These are phyloP conservation scores for Oligia fasciuncula DNA, from an alignment of 2,888 invertebrate species.

Conservation along the genomic window DNA sequence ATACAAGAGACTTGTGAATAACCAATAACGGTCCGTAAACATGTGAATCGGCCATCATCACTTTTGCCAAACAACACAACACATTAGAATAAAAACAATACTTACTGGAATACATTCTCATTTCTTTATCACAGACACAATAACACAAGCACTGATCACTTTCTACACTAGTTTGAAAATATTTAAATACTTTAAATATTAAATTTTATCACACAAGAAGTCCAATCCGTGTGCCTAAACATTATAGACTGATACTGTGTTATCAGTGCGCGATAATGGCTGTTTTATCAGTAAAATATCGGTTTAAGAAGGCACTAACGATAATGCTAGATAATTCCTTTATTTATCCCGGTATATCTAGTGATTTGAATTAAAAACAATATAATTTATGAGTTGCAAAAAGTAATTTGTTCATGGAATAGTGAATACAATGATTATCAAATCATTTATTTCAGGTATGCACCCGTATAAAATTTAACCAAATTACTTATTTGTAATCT, in stretches of 20 bases:
- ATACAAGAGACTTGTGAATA: not conserved
- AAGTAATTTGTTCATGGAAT: not conserved
- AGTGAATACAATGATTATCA: not conserved
- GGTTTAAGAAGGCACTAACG: conserved; percentile 53
- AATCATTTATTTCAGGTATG: too few relatives aligned
- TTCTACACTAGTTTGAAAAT: not conserved
- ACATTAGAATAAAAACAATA: conserved; percentile 19
- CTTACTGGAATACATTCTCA: conserved; percentile 73
- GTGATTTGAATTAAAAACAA: conserved; percentile 13
- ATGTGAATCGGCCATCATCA: not conserved
- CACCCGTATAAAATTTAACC: too few relatives aligned
- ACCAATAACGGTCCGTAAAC: not conserved
- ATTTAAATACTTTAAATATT: conserved; percentile 17
- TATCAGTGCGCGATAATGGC: conserved; percentile 56
- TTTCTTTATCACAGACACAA: conserved; percentile 17
- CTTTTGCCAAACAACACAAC: not conserved
- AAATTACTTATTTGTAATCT: too few relatives aligned
- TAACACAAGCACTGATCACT: conserved; percentile 26
- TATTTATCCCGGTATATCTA: conserved; percentile 20
- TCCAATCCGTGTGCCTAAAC: conserved; percentile 37
- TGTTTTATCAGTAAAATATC: conserved; percentile 61
- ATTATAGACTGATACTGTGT: conserved; percentile 45
- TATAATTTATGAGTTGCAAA: not conserved
- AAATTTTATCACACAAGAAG: conserved; percentile 25
- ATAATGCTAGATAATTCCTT: conserved; percentile 56